Evolutionary conservation across 2,113 vertebrate species (phyloP).

Genomic region (Caranx melampygus): DNA sequence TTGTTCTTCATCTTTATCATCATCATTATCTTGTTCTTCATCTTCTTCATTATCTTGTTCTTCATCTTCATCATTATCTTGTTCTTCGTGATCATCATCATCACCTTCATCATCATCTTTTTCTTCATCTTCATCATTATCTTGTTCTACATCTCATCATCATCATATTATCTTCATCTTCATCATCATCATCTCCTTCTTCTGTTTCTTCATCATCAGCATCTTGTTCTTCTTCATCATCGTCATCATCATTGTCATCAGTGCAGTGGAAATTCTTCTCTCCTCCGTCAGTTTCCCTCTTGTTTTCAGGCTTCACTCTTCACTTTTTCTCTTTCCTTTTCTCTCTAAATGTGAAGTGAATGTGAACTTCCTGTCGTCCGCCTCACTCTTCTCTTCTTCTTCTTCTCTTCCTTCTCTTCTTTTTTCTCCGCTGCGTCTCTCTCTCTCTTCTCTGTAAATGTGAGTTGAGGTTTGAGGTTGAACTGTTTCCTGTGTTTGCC

Average conservation of each 20-base stretch:
- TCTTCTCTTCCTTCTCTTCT: neutral
- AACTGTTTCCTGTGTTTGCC: slow-evolving; percentile 30
- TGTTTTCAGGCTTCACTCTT: neutral
- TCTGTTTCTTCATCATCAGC: too few relatives aligned
- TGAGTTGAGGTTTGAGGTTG: slow-evolving; percentile 29
- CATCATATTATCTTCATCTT: neutral
- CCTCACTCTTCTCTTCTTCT: neutral
- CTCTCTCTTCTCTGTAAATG: slow-evolving; percentile 55
- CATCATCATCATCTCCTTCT: neutral
- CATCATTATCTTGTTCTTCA: neutral
- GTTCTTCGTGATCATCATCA: too few relatives aligned
- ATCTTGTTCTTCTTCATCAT: neutral
- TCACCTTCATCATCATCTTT: too few relatives aligned
- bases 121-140: too few relatives aligned
- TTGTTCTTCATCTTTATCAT: too few relatives aligned
- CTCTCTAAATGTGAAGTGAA: slow-evolving; percentile 33
- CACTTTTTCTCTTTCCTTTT: slow-evolving; percentile 6
- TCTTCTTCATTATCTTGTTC: neutral
- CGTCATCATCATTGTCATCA: too few relatives aligned
- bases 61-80: neutral
- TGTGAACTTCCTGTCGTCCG: slow-evolving; percentile 2
- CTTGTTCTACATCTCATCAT: too few relatives aligned
- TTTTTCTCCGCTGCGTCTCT: too few relatives aligned
- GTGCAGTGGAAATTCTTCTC: too few relatives aligned
- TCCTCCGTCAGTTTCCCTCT: neutral